Percentiles rank a stretch among this genome's conserved stretches.
phyloP scores from a whole-genome alignment of 2,888 invertebrate species.

The Tineola bisselliella region DNA sequence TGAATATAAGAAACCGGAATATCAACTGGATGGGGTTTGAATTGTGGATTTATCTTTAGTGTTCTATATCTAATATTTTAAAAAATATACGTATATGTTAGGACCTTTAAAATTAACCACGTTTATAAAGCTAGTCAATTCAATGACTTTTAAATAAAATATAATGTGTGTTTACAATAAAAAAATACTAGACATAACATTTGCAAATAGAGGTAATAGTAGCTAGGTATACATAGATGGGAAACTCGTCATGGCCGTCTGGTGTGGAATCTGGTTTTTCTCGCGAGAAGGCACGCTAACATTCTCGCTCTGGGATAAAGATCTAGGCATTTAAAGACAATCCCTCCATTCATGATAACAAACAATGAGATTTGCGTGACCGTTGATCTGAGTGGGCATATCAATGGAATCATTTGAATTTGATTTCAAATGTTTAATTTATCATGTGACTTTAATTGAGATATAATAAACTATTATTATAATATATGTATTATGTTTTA shows the following conservation, averaged over 20 bases:
- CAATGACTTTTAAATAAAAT: no score
- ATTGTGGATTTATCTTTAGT: no score
- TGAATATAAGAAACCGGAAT: not conserved
- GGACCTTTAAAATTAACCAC: no score
- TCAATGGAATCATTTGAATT: not conserved
- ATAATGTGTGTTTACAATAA: no score
- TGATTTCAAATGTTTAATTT: not conserved
- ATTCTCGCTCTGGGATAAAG: not conserved
- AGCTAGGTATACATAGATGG: not conserved
- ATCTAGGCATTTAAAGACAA: not conserved
- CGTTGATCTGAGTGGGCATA: not conserved
- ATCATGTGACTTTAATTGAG: not conserved
- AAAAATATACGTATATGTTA: no score
- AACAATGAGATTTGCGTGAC: not conserved
- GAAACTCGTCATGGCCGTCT: slow-evolving; percentile 14
- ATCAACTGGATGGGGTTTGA: not conserved
- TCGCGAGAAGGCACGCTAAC: slow-evolving; percentile 8
- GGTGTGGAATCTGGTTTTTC: slow-evolving; percentile 12
- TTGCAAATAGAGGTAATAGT: not conserved
- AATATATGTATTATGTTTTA: not conserved
- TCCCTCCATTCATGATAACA: not conserved
- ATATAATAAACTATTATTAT: not conserved
- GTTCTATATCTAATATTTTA: no score
- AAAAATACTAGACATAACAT: no score
- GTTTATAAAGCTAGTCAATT: no score